Conservation (phyloP, 2,888 invertebrate species). For the Sinopyrophorus schimmeli region DNA sequence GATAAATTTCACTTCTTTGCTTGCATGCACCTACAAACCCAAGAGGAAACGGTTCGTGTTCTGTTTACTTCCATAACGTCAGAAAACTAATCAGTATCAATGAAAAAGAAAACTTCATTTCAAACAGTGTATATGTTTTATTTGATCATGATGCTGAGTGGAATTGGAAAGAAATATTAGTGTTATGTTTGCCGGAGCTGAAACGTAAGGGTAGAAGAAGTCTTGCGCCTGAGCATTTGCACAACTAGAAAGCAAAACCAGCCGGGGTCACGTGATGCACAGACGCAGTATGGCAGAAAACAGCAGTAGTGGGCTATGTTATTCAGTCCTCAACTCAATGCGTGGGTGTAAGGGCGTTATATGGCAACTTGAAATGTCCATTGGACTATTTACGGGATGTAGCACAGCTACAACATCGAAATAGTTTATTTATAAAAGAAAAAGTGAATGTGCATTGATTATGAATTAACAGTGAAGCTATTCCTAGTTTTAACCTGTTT, state of each 20-base stretch:
- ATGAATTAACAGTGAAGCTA: conserved; percentile 24
- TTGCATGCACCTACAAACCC: too few relatives aligned
- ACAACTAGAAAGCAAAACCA: conserved; percentile 40
- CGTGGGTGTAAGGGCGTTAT: conserved; percentile 23
- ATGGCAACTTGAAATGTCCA: too few relatives aligned
- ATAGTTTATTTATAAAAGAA: conserved; percentile 1
- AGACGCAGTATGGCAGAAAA: conserved; percentile 53
- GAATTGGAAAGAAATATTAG: conserved; percentile 31
- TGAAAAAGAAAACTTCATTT: conserved; percentile 25
- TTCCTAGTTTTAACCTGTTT: conserved; percentile 33
- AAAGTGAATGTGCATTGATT: conserved; percentile 23
- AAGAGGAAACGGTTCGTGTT: too few relatives aligned
- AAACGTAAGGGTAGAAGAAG: conserved; percentile 25
- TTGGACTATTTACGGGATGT: conserved; percentile 22
- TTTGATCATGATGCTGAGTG: conserved; percentile 30
- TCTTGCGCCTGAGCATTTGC: conserved; percentile 38
- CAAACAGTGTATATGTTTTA: conserved; percentile 28
- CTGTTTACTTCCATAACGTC: too few relatives aligned
- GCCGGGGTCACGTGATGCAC: conserved; percentile 54
- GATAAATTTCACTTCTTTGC: conserved; percentile 11
- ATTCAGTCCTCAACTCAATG: conserved; percentile 26
- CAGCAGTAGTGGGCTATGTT: conserved; percentile 20
- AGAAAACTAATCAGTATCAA: conserved; percentile 22
- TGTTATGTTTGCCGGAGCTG: conserved; percentile 23
- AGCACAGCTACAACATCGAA: neutral